phyloP scores from a whole-genome alignment of 1,140 invertebrate genomes.

The Mya arenaria region DNA sequence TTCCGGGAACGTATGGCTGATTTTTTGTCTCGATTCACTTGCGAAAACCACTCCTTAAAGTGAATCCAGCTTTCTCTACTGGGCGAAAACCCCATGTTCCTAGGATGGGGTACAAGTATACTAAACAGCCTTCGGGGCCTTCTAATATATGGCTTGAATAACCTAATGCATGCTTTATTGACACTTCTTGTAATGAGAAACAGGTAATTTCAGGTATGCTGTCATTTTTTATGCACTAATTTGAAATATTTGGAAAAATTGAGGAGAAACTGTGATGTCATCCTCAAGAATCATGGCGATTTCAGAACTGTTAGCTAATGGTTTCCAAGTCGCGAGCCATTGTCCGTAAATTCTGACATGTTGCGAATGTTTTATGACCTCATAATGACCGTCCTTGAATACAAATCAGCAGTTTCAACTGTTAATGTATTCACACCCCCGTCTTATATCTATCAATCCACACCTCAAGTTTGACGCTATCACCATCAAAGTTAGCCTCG shows the following conservation, averaged over 20 bases:
- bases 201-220: conserved; percentile 58
- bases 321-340: conserved; percentile 62
- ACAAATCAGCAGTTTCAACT: neutral
- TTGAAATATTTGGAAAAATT: conserved; percentile 68
- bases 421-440: neutral
- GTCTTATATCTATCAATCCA: conserved; percentile 12
- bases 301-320: conserved; percentile 56
- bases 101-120: neutral
- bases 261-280: conserved; percentile 68
- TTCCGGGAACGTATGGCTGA: neutral
- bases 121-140: neutral
- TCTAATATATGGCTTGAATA: neutral
- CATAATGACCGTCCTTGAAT: neutral
- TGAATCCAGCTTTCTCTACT: neutral
- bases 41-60: neutral
- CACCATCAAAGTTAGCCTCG: conserved; percentile 48
- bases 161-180: conserved; percentile 57
- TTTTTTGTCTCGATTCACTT: neutral
- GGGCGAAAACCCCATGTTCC: conserved; percentile 27
- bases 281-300: conserved; percentile 73
- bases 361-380: neutral
- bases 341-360: neutral
- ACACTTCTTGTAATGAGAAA: conserved; percentile 61
- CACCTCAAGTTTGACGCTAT: neutral
- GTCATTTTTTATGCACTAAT: conserved; percentile 68